Percentiles rank a stretch among this genome's conserved stretches.
phyloP scores from a whole-genome alignment of 1,140 invertebrate species.

The Protaetia brevitarsis region DNA sequence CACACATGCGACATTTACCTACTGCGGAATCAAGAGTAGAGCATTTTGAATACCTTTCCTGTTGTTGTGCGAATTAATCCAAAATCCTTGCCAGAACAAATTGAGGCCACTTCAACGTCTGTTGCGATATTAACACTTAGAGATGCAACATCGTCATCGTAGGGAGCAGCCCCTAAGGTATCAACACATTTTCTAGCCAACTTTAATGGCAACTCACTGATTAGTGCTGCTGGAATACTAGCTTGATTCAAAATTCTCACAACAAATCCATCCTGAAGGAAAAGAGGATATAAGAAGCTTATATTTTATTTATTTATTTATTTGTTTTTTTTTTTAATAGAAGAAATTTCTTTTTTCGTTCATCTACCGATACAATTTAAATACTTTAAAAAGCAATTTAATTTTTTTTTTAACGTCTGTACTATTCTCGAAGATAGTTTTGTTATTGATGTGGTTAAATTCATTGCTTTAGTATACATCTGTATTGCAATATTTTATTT shows the following conservation, averaged over 20 bases:
- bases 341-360: too few species aligned
- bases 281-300: neutral
- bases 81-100: slow-evolving; percentile 81
- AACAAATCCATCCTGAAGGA: slow-evolving; percentile 73
- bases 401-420: too few species aligned
- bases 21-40: neutral
- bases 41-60: slow-evolving; percentile 68
- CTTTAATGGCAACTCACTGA: slow-evolving; percentile 72
- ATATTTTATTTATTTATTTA: neutral
- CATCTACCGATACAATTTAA: too few species aligned
- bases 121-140: slow-evolving; percentile 55
- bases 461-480: too few species aligned
- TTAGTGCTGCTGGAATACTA: slow-evolving; percentile 56
- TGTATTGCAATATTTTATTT: too few species aligned
- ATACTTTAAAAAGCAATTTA: too few species aligned
- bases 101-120: slow-evolving; percentile 66
- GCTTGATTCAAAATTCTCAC: slow-evolving; percentile 74
- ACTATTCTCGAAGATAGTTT: too few species aligned
- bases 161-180: slow-evolving; percentile 67
- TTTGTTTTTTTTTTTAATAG: too few species aligned
- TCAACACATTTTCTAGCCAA: slow-evolving; percentile 76
- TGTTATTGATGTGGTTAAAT: too few species aligned
- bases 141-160: slow-evolving; percentile 62
- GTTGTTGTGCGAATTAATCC: slow-evolving; percentile 70
- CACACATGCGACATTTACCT: neutral